A percentile compares a stretch with the other conserved stretches of the same genome.
Conservation (phyloP, 2,113 vertebrate genomes). For the Pterocles burchelli region DNA sequence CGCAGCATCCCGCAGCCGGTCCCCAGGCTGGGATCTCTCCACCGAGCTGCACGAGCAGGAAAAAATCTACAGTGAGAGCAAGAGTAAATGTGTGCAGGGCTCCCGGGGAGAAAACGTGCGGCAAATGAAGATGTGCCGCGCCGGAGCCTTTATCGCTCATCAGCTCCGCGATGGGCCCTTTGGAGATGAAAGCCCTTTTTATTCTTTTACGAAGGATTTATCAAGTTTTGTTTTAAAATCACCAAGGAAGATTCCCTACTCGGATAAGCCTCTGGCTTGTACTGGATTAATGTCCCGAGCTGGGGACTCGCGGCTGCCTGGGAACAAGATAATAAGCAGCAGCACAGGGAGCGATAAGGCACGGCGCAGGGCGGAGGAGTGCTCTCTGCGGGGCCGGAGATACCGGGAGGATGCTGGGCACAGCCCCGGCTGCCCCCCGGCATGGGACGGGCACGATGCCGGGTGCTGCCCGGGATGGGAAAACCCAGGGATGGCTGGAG, state of each 20-base stretch:
- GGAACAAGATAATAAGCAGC: neutral
- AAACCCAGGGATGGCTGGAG: neutral
- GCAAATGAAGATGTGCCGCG: neutral
- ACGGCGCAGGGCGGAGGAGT: fast-evolving
- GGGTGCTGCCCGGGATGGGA: neutral
- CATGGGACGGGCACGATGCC: neutral
- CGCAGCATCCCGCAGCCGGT: fast-evolving
- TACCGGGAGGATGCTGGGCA: fast-evolving
- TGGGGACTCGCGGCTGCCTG: neutral
- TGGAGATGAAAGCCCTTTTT: neutral
- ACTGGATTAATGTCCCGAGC: neutral
- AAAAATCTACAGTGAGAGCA: fast-evolving
- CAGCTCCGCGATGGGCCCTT: neutral
- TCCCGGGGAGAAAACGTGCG: neutral
- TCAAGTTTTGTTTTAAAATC: slow-evolving; percentile 1
- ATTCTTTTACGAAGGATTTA: neutral
- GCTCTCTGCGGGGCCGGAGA: neutral
- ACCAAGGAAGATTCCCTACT: neutral
- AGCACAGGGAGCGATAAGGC: neutral
- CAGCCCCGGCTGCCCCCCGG: neutral
- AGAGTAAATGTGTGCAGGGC: fast-evolving
- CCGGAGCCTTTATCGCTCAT: neutral
- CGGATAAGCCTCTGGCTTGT: neutral
- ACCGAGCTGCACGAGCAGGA: neutral
- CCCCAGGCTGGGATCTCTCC: neutral